A percentile compares a stretch with the other conserved stretches of the same genome.
These are phyloP conservation scores for Hylyphantes graminicola DNA, from an alignment of 1,140 invertebrate species.

Conservation along the genomic window DNA sequence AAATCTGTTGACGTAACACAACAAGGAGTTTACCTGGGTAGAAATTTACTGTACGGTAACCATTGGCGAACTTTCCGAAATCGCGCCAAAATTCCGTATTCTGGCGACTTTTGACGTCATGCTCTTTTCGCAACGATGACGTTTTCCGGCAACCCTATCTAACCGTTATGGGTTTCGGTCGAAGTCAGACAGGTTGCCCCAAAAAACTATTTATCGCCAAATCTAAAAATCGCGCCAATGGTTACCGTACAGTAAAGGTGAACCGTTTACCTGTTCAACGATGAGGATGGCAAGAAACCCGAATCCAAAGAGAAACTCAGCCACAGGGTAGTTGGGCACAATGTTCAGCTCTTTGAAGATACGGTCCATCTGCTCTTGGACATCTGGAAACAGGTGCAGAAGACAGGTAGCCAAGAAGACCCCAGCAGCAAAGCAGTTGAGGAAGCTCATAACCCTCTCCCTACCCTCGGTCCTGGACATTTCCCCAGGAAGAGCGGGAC, in stretches of 20 bases:
- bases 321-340: slow-evolving; percentile 70
- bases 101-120: too few relatives aligned
- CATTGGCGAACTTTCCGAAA: not conserved
- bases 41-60: too few relatives aligned
- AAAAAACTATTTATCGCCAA: too few relatives aligned
- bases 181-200: too few relatives aligned
- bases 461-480: not conserved
- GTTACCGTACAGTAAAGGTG: too few relatives aligned
- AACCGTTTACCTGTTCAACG: slow-evolving; percentile 72
- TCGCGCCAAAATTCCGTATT: too few relatives aligned
- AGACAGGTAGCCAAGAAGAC: slow-evolving; percentile 85
- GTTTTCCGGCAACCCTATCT: too few relatives aligned
- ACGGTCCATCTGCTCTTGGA: slow-evolving; percentile 71
- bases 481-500: too few relatives aligned
- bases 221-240: too few relatives aligned
- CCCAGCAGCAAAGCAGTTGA: slow-evolving; percentile 81
- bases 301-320: slow-evolving; percentile 72
- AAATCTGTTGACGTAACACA: not conserved
- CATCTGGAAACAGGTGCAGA: slow-evolving; percentile 86
- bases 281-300: slow-evolving; percentile 75
- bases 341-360: slow-evolving; percentile 62
- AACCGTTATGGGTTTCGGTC: too few relatives aligned
- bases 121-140: too few relatives aligned
- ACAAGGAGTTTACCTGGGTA: not conserved
- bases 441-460: slow-evolving; percentile 65